Base-by-base conservation (phyloP, 2,888 invertebrate genomes). In the Eumerus sabulonum region DNA sequence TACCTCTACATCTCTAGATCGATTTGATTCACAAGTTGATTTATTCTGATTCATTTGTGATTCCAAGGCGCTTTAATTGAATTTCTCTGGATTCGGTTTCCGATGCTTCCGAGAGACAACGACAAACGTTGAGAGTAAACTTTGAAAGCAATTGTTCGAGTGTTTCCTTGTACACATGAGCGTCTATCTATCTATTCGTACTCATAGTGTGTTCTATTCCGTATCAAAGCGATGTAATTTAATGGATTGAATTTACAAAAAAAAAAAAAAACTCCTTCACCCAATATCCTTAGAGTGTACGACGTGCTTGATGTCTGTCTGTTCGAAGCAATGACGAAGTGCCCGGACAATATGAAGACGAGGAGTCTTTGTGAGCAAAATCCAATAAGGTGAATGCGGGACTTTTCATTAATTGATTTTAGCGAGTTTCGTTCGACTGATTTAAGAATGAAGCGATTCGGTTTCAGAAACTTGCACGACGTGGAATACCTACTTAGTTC, bases 221-320 rank as follows among this genome's bases (percentile, higher is more conserved):
- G 64, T 50, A 70, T 79, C 79, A 79, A 79, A 79, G 79, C 79
- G 70, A 64, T 74, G 74, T 70, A 74, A 74, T 74, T 79, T 79
- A 79, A 79, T 79, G 79, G 74, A 79, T 79, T 79, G 74, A 79
- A 79, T 79, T 79, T 64, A 60, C n/a, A n/a, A n/a, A n/a, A n/a
- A n/a, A n/a, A n/a, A n/a, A n/a, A n/a, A n/a, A 79, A 77, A 74
- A 48, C 68, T 74, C 74, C 54, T 59, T 74, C 63, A 74, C 57
- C 51, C 60, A 45, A 19, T 70, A 27, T 59, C 54, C 56, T 47
- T 12, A 12, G 64, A 19, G 64, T 27, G 11, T 44, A 13, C 7
- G 40, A 38, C 16, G 47, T 42, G 9, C 17, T 42, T 1, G 13
- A 51, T 38, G 38, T 36, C 9, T 45, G 35, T 16, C 5, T 42